These are phyloP conservation scores for Sericinus montela DNA, from an alignment of 2,888 invertebrate species.

Conservation along the genomic window DNA sequence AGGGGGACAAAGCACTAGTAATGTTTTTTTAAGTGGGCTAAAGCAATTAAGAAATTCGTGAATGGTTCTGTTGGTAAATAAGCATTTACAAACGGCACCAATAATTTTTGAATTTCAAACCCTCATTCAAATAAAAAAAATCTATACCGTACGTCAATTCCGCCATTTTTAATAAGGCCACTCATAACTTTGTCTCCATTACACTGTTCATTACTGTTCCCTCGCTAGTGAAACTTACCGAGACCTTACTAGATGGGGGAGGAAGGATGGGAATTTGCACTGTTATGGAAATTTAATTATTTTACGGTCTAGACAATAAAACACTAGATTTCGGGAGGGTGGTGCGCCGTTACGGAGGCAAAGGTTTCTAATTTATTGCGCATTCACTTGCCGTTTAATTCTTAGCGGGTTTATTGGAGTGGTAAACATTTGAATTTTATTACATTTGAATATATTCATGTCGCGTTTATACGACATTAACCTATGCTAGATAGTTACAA, in stretches of 20 bases:
- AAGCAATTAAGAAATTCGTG: no score
- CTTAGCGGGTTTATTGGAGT: slow-evolving; percentile 13
- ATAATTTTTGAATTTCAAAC: no score
- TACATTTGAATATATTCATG: slow-evolving; percentile 15
- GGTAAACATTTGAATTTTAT: slow-evolving; percentile 19
- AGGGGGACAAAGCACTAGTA: no score
- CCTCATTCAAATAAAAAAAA: no score
- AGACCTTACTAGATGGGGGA: slow-evolving; percentile 19
- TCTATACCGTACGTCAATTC: no score
- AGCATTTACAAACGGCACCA: no score
- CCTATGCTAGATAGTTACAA: slow-evolving; percentile 1
- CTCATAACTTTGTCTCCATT: background rate
- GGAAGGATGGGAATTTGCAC: slow-evolving; percentile 32
- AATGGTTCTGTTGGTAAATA: no score
- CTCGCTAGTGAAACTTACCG: slow-evolving; percentile 19
- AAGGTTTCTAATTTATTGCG: slow-evolving; percentile 37
- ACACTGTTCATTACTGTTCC: background rate
- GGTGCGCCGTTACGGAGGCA: slow-evolving; percentile 30
- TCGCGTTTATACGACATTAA: background rate
- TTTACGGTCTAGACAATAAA: slow-evolving; percentile 53
- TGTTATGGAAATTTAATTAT: slow-evolving; percentile 64
- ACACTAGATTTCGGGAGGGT: slow-evolving; percentile 38
- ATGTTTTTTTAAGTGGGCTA: no score
- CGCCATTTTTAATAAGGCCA: background rate
- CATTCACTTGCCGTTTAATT: slow-evolving; percentile 10